Percentiles rank a stretch among this genome's conserved stretches.
Evolutionary conservation across 2,888 invertebrate species (phyloP).

Genomic region (Hydriomena furcata): DNA sequence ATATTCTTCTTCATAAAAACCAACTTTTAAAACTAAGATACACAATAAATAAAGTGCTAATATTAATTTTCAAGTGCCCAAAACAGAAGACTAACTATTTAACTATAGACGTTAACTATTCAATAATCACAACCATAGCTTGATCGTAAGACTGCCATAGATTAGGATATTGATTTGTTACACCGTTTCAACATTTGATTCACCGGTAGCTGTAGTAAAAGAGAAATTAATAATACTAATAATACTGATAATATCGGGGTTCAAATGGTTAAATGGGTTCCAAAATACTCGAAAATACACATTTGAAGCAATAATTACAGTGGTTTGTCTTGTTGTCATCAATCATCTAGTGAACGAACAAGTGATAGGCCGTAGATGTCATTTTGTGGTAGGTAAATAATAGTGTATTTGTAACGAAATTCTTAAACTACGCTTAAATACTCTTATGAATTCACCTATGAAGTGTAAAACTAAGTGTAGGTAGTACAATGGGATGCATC

Average conservation of each 20-base stretch:
- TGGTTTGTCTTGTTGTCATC: neutral
- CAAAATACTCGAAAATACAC: neutral
- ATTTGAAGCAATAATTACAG: neutral
- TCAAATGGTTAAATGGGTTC: too few relatives aligned
- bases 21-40: neutral
- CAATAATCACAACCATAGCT: conserved; percentile 6
- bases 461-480: conserved; percentile 1
- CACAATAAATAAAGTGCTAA: neutral
- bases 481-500: conserved; percentile 2
- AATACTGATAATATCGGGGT: too few relatives aligned
- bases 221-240: too few relatives aligned
- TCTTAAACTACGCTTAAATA: conserved; percentile 11
- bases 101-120: too few relatives aligned
- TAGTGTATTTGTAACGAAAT: conserved; percentile 6
- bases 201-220: neutral
- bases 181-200: neutral
- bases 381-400: neutral
- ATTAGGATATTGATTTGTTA: neutral
- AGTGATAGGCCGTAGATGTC: too few relatives aligned
- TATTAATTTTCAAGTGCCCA: conserved; percentile 11
- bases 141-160: conserved; percentile 11
- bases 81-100: conserved; percentile 9
- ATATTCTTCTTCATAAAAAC: too few relatives aligned
- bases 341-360: neutral
- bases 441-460: conserved; percentile 9